Conservation (phyloP, 2,797 vertebrate genomes). For the Micrastur ruficollis region DNA sequence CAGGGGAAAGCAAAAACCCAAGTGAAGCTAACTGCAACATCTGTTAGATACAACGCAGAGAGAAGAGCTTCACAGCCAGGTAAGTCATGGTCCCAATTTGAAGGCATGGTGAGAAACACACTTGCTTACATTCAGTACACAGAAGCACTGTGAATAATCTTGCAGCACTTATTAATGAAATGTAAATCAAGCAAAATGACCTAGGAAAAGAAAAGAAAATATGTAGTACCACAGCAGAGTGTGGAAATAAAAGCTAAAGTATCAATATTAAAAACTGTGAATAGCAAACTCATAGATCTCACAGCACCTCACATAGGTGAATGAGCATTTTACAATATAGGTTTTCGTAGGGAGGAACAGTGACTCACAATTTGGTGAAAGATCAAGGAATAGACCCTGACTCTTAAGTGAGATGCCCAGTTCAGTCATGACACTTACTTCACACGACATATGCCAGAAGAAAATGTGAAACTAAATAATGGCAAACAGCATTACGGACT, state of each 20-base stretch:
- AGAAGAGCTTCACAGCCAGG: not conserved
- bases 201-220: not conserved
- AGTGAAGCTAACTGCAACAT: not conserved
- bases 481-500: not conserved
- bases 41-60: not conserved
- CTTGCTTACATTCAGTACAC: not conserved
- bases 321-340: fast-evolving
- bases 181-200: not conserved
- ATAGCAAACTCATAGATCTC: not conserved
- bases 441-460: not conserved
- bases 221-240: not conserved
- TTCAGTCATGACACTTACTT: not conserved
- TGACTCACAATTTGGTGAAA: not conserved
- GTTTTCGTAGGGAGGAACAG: not conserved
- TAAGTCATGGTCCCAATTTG: not conserved
- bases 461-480: not conserved
- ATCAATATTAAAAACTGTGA: not conserved
- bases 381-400: not conserved
- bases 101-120: not conserved
- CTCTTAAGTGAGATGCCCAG: not conserved
- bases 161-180: not conserved
- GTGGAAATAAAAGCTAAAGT: not conserved
- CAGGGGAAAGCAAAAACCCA: not conserved
- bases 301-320: not conserved
- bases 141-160: not conserved